Percentiles rank a stretch among this genome's conserved stretches.
Conservation (phyloP, 2,113 vertebrate genomes). For the Cariama cristata region DNA sequence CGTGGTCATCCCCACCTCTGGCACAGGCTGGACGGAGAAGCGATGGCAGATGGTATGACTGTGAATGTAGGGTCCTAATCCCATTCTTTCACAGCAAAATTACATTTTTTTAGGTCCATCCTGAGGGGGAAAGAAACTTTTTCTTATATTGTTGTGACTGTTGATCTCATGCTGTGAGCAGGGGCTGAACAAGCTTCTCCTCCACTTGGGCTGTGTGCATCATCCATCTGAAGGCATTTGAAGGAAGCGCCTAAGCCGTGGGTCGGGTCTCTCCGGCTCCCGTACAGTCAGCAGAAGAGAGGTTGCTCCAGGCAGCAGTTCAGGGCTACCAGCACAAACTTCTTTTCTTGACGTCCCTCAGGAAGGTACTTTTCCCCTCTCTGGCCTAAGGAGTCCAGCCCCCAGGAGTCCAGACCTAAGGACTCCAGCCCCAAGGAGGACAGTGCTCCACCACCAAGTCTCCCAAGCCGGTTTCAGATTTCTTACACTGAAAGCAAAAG, state of each 20-base stretch:
- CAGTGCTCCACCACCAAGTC: background rate
- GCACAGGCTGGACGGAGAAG: accelerated
- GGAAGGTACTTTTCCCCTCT: background rate
- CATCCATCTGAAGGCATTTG: background rate
- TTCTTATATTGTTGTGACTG: background rate
- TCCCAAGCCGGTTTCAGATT: background rate
- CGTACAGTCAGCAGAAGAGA: background rate
- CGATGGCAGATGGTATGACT: background rate
- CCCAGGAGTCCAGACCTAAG: accelerated
- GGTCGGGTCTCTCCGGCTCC: accelerated
- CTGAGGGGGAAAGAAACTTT: background rate
- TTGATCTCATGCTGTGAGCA: background rate
- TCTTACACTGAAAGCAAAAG: background rate
- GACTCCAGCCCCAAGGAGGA: accelerated
- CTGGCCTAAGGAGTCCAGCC: background rate
- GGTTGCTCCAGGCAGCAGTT: background rate
- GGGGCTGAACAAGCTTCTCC: background rate
- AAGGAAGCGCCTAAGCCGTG: background rate
- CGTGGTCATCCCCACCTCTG: background rate
- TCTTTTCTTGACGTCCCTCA: background rate
- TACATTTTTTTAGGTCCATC: background rate
- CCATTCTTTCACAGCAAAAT: background rate
- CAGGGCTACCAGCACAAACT: background rate
- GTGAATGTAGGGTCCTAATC: background rate
- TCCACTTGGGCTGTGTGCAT: background rate